Evolutionary conservation across 2,113 vertebrate genomes (phyloP), one percentile per base, ranked within the genome.

Genomic region (Hyla sarda): DNA sequence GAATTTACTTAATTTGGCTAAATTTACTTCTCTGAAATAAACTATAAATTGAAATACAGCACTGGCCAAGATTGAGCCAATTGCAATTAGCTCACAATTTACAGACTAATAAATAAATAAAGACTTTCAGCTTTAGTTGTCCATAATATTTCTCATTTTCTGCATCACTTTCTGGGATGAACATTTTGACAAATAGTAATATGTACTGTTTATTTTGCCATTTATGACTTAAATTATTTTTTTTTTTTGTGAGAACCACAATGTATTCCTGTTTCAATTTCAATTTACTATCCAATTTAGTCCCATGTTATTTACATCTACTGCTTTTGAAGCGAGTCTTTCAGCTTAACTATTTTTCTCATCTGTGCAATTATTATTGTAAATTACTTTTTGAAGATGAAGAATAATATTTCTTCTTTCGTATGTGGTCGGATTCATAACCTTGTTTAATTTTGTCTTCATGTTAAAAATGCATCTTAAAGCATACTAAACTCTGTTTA

Each of bases 321-420:
- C 30, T 25, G 47, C 60, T 72, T 78, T 62, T 86, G 75, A 79
- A 86, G 67, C 50, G 32, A 79, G 52, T 30, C 84, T 79, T 71
- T 72, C 75, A 41, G 84, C 84, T 86, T 86, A 86, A 86, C 84
- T 80, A 80, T 86, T 86, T 69, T 65, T 78, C 84, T 65, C 84
- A 86, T 86, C 75, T 79, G 21, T 37, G 47, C 75, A 86, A 86
- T 86, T 86, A 86, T 86, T 86, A 86, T 86, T 86, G 58, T 80
- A 86, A 86, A 79, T 86, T 86, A 80, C 84, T 79, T 86, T 78
- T 86, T 79, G 84, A 71, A 86, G 75, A 41, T 23, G 30, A 47
- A 71, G 62, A 45, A 71, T 79, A 52, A 54, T 52, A 32, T 41
- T 79, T 74, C 45, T 67, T 47, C 3, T 12, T 71, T 56, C 28